Evolutionary conservation across 2,797 vertebrate genomes (phyloP), one percentile per base, ranked within the genome.

Genomic region (Cirrhinus mrigala): DNA sequence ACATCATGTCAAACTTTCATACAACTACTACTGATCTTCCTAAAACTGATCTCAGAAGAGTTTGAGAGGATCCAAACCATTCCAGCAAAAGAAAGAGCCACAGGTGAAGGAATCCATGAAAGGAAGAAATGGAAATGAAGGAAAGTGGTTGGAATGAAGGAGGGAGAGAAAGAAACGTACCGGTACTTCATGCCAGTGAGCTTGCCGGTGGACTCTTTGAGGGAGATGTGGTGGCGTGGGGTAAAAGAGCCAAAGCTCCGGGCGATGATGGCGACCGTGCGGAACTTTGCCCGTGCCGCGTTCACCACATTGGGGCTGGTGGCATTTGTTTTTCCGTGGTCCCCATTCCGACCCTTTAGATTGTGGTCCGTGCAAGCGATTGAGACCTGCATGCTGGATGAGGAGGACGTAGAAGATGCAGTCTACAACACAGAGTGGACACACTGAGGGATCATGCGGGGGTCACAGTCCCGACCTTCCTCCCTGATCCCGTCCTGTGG

Each of bases 101-200:
- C 14, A 27, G 66, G 33, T 46, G 64, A 44, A n/a, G 2, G 12
- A 0, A 46, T 78, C 62, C 11, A 7, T 33, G 6, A 5, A 48
- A n/a, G 48, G 29, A 83, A 76, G 73, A 40, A 66, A 44, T 64
- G 58, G 4, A 66, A 74, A 58, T 64, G 4, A 58, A 48, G 71
- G 29, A 66, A 66, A 68, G 78, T 54, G 37, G n/a, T 58, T 27
- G 33, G 33, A 33, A 33, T 33, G 33, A 52, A 33, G 62, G 6
- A 73, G 24, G 58, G 8, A 60, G 73, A 83, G 14, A 60, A 16
- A 60, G 22, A 60, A 60, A 91, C 97, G 90, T 97, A 99, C 98
- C 98, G 98, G 94, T 99, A 99, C 95, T 99, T 99, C 98, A 99
- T 99, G 93, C 98, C 98, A 40, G 98, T 99, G 95, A 97, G 97